Conservation (phyloP, 2,888 invertebrate genomes). For the Lepidochrysops patricia region DNA sequence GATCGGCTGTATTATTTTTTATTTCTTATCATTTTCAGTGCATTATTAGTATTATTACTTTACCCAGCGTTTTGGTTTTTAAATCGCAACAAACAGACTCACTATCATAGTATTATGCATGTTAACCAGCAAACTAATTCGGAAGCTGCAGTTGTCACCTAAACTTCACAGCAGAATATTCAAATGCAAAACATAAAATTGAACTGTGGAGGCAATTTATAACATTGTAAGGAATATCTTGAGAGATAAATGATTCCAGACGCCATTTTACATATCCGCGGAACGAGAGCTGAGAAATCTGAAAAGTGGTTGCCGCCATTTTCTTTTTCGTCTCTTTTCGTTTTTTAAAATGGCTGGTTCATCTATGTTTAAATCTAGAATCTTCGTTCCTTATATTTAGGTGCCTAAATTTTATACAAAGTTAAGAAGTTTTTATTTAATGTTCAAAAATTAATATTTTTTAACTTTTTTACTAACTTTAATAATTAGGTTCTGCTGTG, state of each 20-base stretch:
- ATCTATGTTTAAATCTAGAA: too few relatives aligned
- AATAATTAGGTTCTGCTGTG: too few relatives aligned
- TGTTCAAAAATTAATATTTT: too few relatives aligned
- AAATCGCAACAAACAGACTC: too few relatives aligned
- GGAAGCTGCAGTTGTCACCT: background rate
- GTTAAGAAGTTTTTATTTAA: too few relatives aligned
- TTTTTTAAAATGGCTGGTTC: background rate
- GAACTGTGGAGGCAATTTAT: slow-evolving; percentile 19
- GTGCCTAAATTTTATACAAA: too few relatives aligned
- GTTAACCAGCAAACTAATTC: background rate
- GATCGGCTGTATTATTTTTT: too few relatives aligned
- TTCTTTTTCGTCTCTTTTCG: background rate
- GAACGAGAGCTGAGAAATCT: slow-evolving; percentile 2
- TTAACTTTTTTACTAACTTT: too few relatives aligned
- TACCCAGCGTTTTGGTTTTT: too few relatives aligned
- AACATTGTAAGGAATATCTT: slow-evolving; percentile 19
- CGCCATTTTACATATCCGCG: slow-evolving; percentile 12
- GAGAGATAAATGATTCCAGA: slow-evolving; percentile 18
- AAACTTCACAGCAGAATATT: slow-evolving; percentile 4
- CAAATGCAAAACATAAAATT: slow-evolving; percentile 14
- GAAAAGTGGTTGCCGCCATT: background rate
- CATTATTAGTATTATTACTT: too few relatives aligned
- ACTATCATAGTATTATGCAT: background rate
- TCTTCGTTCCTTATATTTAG: too few relatives aligned
- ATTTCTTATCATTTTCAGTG: too few relatives aligned